These are phyloP conservation scores for Rhagologus leucostigma DNA, from an alignment of 2,113 vertebrate genomes.

Conservation along the genomic window DNA sequence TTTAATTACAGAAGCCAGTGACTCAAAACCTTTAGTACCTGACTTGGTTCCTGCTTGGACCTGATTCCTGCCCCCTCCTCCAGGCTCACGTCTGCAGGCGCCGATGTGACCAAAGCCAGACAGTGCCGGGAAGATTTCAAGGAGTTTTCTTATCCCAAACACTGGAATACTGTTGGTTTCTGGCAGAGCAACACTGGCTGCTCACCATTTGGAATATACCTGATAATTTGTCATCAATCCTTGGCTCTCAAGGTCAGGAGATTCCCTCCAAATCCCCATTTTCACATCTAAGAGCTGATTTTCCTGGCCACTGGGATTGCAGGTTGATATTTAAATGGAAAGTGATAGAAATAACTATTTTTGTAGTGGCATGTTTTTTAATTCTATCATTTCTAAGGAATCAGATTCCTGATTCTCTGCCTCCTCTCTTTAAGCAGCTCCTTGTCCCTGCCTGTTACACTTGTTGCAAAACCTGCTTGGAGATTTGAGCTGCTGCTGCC, in stretches of 20 bases:
- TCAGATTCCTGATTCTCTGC: not conserved
- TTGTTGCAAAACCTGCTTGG: slow-evolving; percentile 7
- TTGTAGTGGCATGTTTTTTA: not conserved
- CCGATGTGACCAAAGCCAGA: not conserved
- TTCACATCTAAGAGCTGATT: not conserved
- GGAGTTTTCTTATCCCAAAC: not conserved
- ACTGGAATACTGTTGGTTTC: not conserved
- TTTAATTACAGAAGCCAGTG: slow-evolving; percentile 45
- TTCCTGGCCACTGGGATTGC: not conserved
- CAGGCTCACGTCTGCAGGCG: not conserved
- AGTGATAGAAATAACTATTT: not conserved
- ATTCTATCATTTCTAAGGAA: not conserved
- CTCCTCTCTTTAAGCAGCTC: not conserved
- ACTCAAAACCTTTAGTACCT: slow-evolving; percentile 22
- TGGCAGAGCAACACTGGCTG: not conserved
- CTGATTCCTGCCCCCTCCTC: not conserved
- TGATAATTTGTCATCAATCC: not conserved
- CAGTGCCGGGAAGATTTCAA: not conserved
- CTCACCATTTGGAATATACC: not conserved
- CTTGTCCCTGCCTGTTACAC: not conserved
- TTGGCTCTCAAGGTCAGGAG: not conserved
- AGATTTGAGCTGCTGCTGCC: not conserved
- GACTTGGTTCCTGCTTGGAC: not conserved
- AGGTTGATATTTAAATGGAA: not conserved
- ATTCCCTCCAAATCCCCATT: not conserved